Evolutionary conservation across 2,797 vertebrate species (phyloP).

Genomic region (Hirundo rustica): DNA sequence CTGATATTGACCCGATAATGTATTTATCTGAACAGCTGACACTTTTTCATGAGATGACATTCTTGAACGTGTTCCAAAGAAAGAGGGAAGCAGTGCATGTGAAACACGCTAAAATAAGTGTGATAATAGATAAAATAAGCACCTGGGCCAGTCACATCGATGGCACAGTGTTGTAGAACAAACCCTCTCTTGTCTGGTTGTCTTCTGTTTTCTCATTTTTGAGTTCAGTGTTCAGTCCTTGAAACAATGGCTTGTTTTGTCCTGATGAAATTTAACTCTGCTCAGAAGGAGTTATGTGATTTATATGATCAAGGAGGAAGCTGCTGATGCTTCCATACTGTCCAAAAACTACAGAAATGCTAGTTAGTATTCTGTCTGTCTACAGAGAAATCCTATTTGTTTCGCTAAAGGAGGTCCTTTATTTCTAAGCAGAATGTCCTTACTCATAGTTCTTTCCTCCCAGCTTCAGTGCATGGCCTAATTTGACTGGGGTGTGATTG

Average conservation of each 20-base stretch:
- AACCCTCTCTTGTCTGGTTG: neutral
- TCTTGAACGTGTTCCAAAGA: neutral
- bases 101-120: neutral
- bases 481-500: neutral
- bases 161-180: neutral
- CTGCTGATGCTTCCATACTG: neutral
- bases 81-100: neutral
- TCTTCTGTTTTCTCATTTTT: neutral
- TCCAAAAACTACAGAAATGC: neutral
- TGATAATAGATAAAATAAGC: neutral
- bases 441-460: neutral
- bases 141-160: neutral
- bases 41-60: neutral
- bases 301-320: neutral
- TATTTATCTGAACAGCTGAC: neutral
- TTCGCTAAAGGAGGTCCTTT: neutral
- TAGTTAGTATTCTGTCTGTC: neutral
- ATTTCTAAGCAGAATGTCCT: neutral
- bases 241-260: conserved; percentile 6
- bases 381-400: neutral
- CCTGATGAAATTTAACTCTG: neutral
- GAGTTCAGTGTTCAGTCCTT: neutral
- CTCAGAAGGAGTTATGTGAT: neutral
- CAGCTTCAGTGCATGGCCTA: neutral
- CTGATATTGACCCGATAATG: neutral